Percentiles rank a stretch among this genome's conserved stretches.
Conservation (phyloP, 2,797 vertebrate species). For the Ctenochaetus hawaiiensis region DNA sequence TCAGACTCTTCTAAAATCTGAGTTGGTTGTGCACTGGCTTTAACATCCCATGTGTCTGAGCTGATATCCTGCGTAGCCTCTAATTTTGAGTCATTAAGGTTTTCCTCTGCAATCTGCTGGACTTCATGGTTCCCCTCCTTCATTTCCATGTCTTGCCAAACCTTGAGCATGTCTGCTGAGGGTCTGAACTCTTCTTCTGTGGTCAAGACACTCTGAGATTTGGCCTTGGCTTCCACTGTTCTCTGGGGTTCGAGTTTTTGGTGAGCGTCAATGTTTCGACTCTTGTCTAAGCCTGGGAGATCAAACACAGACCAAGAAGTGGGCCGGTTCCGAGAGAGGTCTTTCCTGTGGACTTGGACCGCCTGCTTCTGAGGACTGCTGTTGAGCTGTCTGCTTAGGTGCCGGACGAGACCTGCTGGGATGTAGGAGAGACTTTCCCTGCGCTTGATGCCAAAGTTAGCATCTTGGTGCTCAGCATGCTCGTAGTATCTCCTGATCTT, state of each 20-base stretch:
- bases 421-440: conserved; percentile 96
- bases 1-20: conserved; percentile 87
- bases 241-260: conserved; percentile 28
- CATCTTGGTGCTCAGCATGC: conserved; percentile 90
- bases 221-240: conserved; percentile 21
- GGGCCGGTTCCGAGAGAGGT: conserved; percentile 70
- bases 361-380: conserved; percentile 80
- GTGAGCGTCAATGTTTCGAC: conserved; percentile 36
- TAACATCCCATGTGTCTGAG: conserved; percentile 44
- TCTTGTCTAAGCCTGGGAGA: conserved; percentile 78
- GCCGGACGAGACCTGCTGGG: conserved; percentile 92
- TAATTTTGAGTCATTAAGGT: conserved; percentile 12
- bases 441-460: conserved; percentile 90
- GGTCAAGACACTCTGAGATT: conserved; percentile 49
- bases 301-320: conserved; percentile 88
- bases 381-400: conserved; percentile 90
- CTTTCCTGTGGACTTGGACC: conserved; percentile 60
- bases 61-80: conserved; percentile 37
- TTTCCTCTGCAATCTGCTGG: conserved; percentile 27
- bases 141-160: conserved; percentile 86
- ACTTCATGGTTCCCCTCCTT: conserved; percentile 54
- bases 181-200: conserved; percentile 85
- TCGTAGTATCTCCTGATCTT: conserved; percentile 95
- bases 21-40: conserved; percentile 74
- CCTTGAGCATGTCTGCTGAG: conserved; percentile 85